phyloP scores from a whole-genome alignment of 2,113 vertebrate species.

The Peromyscus polionotus region DNA sequence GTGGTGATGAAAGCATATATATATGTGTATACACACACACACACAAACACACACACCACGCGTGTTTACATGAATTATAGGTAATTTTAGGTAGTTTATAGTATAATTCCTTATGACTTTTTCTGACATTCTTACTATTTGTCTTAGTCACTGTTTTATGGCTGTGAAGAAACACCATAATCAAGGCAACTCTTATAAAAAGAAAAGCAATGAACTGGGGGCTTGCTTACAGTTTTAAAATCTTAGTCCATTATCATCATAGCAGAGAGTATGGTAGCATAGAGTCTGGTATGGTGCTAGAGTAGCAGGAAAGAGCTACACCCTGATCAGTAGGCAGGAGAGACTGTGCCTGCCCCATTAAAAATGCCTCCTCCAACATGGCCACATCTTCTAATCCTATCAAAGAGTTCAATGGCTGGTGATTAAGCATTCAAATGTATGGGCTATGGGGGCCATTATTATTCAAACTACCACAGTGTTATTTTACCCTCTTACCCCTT shows the following conservation, averaged over 20 bases:
- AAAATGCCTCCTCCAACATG: not conserved
- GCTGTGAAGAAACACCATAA: too few species aligned
- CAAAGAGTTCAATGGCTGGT: not conserved
- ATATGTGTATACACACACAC: not conserved
- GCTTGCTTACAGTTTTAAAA: not conserved
- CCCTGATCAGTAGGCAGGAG: accelerated
- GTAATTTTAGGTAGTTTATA: not conserved
- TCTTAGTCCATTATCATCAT: not conserved
- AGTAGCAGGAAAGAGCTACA: not conserved
- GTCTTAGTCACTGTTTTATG: not conserved
- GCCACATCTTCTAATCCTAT: not conserved
- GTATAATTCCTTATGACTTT: not conserved
- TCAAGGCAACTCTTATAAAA: not conserved
- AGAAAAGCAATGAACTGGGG: not conserved
- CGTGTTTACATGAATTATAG: not conserved
- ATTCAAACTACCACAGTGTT: not conserved
- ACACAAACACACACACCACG: not conserved
- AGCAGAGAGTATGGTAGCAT: too few species aligned
- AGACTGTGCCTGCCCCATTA: not conserved
- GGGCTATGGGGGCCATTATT: not conserved
- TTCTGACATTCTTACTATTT: not conserved
- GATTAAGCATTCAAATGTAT: not conserved
- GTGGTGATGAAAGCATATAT: not conserved
- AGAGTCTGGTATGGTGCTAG: not conserved
- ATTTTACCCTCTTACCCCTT: not conserved